Evolutionary conservation across 2,113 vertebrate species (phyloP).

Genomic region (Pyrgilauda ruficollis): DNA sequence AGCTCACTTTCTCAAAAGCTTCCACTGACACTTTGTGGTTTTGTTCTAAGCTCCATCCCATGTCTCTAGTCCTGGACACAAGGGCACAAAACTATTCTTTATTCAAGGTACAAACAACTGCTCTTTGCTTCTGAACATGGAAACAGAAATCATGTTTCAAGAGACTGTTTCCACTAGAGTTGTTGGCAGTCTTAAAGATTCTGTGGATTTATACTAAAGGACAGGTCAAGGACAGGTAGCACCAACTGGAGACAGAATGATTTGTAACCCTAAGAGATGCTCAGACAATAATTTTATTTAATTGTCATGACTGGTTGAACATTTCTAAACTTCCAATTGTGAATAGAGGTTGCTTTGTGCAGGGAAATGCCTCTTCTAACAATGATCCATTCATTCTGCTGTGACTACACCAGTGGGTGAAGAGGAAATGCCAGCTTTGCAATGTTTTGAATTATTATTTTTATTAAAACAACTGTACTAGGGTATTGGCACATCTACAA

Average conservation of each 20-base stretch:
- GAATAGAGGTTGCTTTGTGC: conserved; percentile 35
- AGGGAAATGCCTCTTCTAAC: conserved; percentile 36
- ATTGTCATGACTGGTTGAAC: conserved; percentile 34
- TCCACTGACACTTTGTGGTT: neutral
- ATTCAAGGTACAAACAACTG: neutral
- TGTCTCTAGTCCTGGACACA: neutral
- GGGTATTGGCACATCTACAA: neutral
- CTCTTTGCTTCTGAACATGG: neutral
- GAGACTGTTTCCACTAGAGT: neutral
- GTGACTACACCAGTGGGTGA: conserved; percentile 8
- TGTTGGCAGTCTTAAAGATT: neutral
- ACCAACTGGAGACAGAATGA: neutral
- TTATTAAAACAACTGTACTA: neutral
- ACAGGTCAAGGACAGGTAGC: conserved; percentile 18
- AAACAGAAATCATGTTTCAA: neutral
- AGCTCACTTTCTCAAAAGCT: neutral
- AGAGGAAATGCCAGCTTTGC: conserved; percentile 30
- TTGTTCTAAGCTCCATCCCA: neutral
- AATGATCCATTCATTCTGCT: conserved; percentile 60
- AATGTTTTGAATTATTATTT: conserved; percentile 33
- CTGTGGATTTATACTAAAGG: neutral
- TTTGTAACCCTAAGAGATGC: conserved; percentile 1
- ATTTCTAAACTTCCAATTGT: conserved; percentile 34
- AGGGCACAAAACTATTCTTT: neutral
- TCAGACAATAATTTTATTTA: conserved; percentile 17